Conservation (phyloP, 2,113 vertebrate genomes). For the Eublepharis macularius region DNA sequence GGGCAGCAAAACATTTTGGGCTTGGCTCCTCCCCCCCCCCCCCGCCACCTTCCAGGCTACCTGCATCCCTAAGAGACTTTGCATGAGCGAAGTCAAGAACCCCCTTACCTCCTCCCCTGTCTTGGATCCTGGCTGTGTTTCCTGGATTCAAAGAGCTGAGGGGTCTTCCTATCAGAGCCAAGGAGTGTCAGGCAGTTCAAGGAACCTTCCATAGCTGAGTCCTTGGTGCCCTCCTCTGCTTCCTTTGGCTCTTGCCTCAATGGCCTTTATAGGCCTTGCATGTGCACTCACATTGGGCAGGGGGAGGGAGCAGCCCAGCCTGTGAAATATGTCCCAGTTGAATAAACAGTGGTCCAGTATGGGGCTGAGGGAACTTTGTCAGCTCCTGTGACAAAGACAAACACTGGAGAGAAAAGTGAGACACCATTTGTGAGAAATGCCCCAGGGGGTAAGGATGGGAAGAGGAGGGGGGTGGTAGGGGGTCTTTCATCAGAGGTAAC, state of each 20-base stretch:
- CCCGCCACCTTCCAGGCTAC: too few species aligned
- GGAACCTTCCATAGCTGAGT: conserved; percentile 38
- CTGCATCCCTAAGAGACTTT: background rate
- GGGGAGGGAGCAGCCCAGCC: conserved; percentile 1
- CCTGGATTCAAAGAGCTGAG: background rate
- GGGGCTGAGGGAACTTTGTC: conserved; percentile 63
- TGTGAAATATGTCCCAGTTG: conserved; percentile 82
- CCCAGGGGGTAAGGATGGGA: conserved; percentile 50
- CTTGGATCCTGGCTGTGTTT: background rate
- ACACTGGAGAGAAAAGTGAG: conserved; percentile 81
- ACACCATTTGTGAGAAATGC: conserved; percentile 84
- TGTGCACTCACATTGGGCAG: conserved; percentile 31
- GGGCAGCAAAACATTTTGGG: background rate
- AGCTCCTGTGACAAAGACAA: conserved; percentile 75
- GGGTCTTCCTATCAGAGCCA: background rate
- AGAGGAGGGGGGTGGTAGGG: conserved; percentile 9
- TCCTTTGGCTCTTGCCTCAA: background rate
- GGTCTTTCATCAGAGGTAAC: background rate
- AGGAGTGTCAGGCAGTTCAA: conserved; percentile 3
- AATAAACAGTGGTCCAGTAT: conserved; percentile 74
- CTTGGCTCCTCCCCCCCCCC: too few species aligned
- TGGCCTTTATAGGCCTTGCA: conserved; percentile 67
- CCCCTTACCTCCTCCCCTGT: conserved; percentile 51
- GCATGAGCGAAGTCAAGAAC: background rate
- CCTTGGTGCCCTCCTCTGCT: rapidly evolving